Percentiles rank a stretch among this genome's conserved stretches.
These are phyloP conservation scores for Sialis lutaria DNA, from an alignment of 2,888 invertebrate species.

Conservation along the genomic window DNA sequence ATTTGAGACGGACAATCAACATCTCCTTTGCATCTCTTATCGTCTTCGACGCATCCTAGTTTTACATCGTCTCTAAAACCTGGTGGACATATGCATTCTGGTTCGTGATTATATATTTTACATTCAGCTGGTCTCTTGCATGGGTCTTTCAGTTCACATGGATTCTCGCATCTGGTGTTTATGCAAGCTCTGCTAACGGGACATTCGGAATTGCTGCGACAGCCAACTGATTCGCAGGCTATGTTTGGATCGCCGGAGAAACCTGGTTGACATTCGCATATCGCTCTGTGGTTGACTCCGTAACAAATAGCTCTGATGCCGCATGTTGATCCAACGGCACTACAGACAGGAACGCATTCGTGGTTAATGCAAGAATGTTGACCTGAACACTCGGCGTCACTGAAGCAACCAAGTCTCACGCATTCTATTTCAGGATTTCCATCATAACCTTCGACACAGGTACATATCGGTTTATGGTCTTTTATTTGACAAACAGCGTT, in stretches of 20 bases:
- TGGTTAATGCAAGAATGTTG: slow-evolving; percentile 71
- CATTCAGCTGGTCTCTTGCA: slow-evolving; percentile 62
- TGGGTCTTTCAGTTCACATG: slow-evolving; percentile 47
- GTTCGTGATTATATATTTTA: slow-evolving; percentile 54
- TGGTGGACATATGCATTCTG: slow-evolving; percentile 68
- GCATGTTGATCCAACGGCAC: slow-evolving; percentile 49
- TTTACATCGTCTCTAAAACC: slow-evolving; percentile 48
- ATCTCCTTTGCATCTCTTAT: slow-evolving; percentile 54
- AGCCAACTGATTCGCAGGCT: slow-evolving; percentile 64
- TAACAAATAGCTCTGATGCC: slow-evolving; percentile 65
- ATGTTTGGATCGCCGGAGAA: slow-evolving; percentile 65
- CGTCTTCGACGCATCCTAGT: slow-evolving; percentile 39
- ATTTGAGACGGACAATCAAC: slow-evolving; percentile 67
- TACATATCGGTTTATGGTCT: slow-evolving; percentile 75
- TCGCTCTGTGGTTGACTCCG: slow-evolving; percentile 60
- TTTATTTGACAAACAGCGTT: slow-evolving; percentile 71
- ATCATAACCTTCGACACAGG: slow-evolving; percentile 65
- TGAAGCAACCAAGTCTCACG: slow-evolving; percentile 51
- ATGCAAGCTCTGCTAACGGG: slow-evolving; percentile 65
- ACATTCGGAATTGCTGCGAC: slow-evolving; percentile 64
- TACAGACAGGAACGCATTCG: slow-evolving; percentile 67
- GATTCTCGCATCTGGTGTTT: slow-evolving; percentile 60
- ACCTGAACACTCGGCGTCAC: slow-evolving; percentile 60
- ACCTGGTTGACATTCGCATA: slow-evolving; percentile 71
- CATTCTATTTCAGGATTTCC: slow-evolving; percentile 77